Evolutionary conservation across 2,888 invertebrate species (phyloP).

Genomic region (Temnothorax rugatulus): DNA sequence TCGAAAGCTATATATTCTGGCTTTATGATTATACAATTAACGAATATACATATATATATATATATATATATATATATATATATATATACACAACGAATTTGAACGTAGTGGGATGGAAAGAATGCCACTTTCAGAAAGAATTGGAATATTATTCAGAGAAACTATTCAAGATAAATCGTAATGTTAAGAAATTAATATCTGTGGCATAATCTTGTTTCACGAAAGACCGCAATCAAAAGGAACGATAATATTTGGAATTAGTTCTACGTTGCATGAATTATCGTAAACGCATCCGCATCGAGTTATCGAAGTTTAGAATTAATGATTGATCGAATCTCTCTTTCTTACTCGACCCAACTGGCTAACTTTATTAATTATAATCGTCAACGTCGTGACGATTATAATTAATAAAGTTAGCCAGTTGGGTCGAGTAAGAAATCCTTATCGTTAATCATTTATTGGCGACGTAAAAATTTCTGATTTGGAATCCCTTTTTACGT

Average conservation of each 20-base stretch:
- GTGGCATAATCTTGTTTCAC: not conserved
- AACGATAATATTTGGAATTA: not conserved
- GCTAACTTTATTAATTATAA: too few relatives aligned
- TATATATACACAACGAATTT: not conserved
- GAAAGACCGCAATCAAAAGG: not conserved
- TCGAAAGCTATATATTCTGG: not conserved
- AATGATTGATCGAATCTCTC: not conserved
- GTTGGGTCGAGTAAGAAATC: too few relatives aligned
- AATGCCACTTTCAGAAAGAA: not conserved
- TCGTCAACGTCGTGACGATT: too few relatives aligned
- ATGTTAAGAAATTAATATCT: not conserved
- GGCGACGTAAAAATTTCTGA: too few relatives aligned
- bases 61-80: not conserved
- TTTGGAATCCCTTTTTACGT: not conserved
- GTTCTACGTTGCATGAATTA: not conserved
- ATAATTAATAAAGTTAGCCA: too few relatives aligned
- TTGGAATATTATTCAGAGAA: not conserved
- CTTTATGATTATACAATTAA: conserved; percentile 15
- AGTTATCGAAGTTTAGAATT: not conserved
- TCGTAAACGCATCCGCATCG: not conserved
- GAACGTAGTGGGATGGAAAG: not conserved
- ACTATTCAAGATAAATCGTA: not conserved
- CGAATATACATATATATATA: not conserved
- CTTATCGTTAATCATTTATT: too few relatives aligned
- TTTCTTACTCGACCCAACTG: too few relatives aligned